Evolutionary conservation across 2,888 invertebrate species (phyloP).

Genomic region (Dynastes hyllus): DNA sequence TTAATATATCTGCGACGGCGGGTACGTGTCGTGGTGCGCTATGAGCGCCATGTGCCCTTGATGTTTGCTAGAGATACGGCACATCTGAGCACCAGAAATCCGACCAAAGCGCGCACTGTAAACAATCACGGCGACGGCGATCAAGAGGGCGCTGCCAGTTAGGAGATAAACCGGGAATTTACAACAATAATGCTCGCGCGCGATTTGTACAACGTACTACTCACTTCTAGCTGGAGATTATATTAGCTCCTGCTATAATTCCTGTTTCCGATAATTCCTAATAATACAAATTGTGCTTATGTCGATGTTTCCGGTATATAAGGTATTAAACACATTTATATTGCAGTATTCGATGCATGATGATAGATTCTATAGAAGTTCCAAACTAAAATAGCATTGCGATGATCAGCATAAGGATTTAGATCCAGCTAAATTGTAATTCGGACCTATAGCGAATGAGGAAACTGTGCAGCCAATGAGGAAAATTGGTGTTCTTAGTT

Average conservation of each 20-base stretch:
- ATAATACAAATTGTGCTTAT: background rate
- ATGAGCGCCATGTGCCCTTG: slow-evolving; percentile 40
- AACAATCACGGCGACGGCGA: slow-evolving; percentile 61
- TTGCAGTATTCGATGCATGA: background rate
- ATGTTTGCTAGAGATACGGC: slow-evolving; percentile 44
- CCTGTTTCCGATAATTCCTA: slow-evolving; percentile 14
- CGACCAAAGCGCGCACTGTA: slow-evolving; percentile 50
- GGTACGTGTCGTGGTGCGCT: slow-evolving; percentile 19
- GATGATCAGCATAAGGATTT: too few relatives aligned
- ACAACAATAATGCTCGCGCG: slow-evolving; percentile 34
- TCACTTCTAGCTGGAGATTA: slow-evolving; percentile 13
- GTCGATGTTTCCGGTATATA: too few relatives aligned
- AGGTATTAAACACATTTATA: background rate
- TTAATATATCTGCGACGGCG: slow-evolving; percentile 55
- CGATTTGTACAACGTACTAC: slow-evolving; percentile 22
- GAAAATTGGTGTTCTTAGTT: too few relatives aligned
- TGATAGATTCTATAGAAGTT: too few relatives aligned
- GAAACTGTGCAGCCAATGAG: too few relatives aligned
- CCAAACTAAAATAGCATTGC: too few relatives aligned
- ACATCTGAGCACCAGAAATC: slow-evolving; percentile 46
- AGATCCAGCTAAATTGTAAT: too few relatives aligned
- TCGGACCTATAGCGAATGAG: too few relatives aligned
- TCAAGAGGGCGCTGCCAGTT: slow-evolving; percentile 52
- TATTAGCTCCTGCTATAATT: slow-evolving; percentile 24
- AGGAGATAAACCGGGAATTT: slow-evolving; percentile 41